Conservation (phyloP, 2,888 invertebrate species). For the Stenoptilia bipunctidactyla region DNA sequence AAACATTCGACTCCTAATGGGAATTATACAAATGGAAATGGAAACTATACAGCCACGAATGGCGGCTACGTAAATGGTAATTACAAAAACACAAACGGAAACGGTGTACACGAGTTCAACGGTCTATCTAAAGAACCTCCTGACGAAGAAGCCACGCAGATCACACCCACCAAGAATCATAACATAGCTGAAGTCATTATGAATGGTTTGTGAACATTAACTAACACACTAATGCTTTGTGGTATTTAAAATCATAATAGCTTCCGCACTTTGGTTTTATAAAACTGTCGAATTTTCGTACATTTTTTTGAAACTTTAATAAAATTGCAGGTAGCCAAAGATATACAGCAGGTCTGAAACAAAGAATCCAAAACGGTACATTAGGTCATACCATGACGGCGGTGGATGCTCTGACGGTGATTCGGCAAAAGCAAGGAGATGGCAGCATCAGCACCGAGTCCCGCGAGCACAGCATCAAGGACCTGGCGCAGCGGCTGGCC, state of each 20-base stretch:
- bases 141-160: conserved; percentile 23
- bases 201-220: conserved; percentile 55
- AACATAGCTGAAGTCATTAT: conserved; percentile 43
- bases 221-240: conserved; percentile 45
- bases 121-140: conserved; percentile 19
- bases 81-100: conserved; percentile 8
- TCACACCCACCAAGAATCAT: conserved; percentile 26
- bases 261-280: conserved; percentile 12
- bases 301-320: conserved; percentile 9
- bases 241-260: conserved; percentile 8
- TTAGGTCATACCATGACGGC: conserved; percentile 63
- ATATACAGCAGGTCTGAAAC: conserved; percentile 70
- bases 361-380: conserved; percentile 73
- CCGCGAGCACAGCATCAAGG: conserved; percentile 89
- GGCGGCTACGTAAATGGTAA: conserved; percentile 4
- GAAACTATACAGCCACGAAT: conserved; percentile 20
- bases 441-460: conserved; percentile 74
- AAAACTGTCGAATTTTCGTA: too few species aligned
- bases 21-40: conserved; percentile 20
- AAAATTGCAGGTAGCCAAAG: conserved; percentile 61
- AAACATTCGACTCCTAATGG: conserved; percentile 21
- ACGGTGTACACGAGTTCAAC: conserved; percentile 21
- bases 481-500: conserved; percentile 86
- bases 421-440: conserved; percentile 70
- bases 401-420: conserved; percentile 44